A percentile compares a stretch with the other conserved stretches of the same genome.
Conservation (phyloP, 2,113 vertebrate genomes). For the Mastomys coucha region DNA sequence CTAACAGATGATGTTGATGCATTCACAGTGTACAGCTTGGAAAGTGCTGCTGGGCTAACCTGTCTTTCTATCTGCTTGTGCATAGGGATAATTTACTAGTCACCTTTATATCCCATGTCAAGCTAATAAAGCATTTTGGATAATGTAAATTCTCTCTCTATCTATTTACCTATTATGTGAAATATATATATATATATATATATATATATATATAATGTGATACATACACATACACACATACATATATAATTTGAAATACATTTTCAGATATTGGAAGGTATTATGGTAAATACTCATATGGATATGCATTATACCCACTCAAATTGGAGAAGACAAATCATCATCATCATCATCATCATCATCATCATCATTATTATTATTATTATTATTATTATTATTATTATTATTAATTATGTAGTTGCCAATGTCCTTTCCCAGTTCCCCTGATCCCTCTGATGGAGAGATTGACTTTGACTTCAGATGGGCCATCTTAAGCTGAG, state of each 20-base stretch:
- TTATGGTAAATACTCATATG: not conserved
- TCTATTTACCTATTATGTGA: not conserved
- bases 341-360: no score
- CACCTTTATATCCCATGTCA: not conserved
- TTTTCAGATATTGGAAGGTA: not conserved
- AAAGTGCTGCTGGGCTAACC: not conserved
- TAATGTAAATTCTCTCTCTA: not conserved
- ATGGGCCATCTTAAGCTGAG: not conserved
- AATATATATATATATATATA: not conserved
- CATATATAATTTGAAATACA: not conserved
- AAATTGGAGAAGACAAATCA: not conserved
- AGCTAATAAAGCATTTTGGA: conserved; percentile 7
- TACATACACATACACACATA: no score
- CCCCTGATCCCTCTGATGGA: not conserved
- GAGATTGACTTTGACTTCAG: conserved; percentile 31
- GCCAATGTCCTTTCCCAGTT: not conserved
- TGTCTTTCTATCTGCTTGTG: not conserved
- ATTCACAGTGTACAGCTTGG: not conserved
- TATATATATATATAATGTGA: no score
- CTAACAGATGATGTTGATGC: not conserved
- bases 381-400: no score
- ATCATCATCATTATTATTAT: not conserved
- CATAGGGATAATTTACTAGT: not conserved
- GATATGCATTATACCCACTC: not conserved
- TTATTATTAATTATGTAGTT: not conserved